Evolutionary conservation across 2,888 invertebrate species (phyloP).

Genomic region (Ectropis crepuscularia): DNA sequence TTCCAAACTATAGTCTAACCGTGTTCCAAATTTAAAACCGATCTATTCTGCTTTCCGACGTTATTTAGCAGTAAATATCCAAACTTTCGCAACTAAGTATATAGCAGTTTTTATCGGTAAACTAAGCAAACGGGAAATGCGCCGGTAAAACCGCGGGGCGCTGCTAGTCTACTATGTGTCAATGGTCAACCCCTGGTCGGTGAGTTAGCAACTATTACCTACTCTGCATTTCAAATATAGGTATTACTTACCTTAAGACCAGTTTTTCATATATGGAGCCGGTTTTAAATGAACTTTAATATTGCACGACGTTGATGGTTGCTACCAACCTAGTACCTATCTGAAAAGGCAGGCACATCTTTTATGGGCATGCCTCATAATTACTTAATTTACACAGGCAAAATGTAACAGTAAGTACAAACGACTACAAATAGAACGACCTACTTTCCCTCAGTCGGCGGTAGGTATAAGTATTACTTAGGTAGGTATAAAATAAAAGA

Average conservation of each 20-base stretch:
- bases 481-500: too few relatives aligned
- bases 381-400: constrained; percentile 45
- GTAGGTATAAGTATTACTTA: neutral
- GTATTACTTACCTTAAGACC: constrained; percentile 4
- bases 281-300: constrained; percentile 32
- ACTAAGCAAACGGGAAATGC: too few relatives aligned
- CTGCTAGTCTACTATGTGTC: too few relatives aligned
- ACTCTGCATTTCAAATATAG: neutral
- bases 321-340: constrained; percentile 9
- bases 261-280: constrained; percentile 25
- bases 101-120: too few relatives aligned
- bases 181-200: too few relatives aligned
- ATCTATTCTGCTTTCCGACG: too few relatives aligned
- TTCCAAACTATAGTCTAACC: too few relatives aligned
- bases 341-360: constrained; percentile 44
- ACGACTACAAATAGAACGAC: constrained; percentile 41
- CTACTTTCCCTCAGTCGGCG: constrained; percentile 43
- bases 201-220: too few relatives aligned
- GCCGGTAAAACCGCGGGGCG: too few relatives aligned
- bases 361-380: constrained; percentile 34
- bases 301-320: constrained; percentile 12
- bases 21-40: too few relatives aligned
- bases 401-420: constrained; percentile 29
- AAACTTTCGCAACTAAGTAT: too few relatives aligned
- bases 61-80: too few relatives aligned